Evolutionary conservation across 2,888 invertebrate species (phyloP).

Genomic region (Alsophila aescularia): DNA sequence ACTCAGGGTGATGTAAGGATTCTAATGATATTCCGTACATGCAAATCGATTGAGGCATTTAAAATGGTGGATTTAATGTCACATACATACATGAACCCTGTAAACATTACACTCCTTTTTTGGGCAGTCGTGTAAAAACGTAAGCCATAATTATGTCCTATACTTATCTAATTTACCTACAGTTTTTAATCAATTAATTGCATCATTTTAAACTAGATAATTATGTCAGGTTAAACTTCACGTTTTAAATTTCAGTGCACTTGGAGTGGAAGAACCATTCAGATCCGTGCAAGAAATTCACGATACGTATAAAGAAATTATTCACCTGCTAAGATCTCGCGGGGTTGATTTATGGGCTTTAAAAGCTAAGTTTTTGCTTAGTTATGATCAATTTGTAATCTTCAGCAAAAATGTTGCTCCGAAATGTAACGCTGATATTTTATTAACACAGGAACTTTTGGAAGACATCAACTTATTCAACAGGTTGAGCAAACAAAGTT

Average conservation of each 20-base stretch:
- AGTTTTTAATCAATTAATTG: no score
- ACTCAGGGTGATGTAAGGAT: no score
- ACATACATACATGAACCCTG: no score
- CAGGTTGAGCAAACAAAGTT: constrained; percentile 77
- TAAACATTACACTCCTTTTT: no score
- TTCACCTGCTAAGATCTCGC: constrained; percentile 63
- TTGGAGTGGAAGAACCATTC: constrained; percentile 61
- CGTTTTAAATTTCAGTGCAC: constrained; percentile 44
- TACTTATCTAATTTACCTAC: no score
- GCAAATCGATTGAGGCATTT: no score
- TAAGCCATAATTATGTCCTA: no score
- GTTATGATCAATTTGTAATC: constrained; percentile 68
- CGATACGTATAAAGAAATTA: constrained; percentile 69
- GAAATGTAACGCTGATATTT: constrained; percentile 65
- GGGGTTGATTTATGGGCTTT: constrained; percentile 66
- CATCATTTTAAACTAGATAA: no score
- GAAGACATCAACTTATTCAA: constrained; percentile 56
- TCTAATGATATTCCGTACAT: no score
- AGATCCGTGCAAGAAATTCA: constrained; percentile 69
- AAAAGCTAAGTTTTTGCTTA: constrained; percentile 68
- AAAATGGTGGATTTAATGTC: neutral
- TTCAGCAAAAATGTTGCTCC: constrained; percentile 61
- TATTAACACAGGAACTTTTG: constrained; percentile 57
- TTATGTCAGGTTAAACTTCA: no score
- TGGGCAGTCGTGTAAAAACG: no score